phyloP scores from a whole-genome alignment of 2,113 vertebrate species.

The Mustela nigripes region DNA sequence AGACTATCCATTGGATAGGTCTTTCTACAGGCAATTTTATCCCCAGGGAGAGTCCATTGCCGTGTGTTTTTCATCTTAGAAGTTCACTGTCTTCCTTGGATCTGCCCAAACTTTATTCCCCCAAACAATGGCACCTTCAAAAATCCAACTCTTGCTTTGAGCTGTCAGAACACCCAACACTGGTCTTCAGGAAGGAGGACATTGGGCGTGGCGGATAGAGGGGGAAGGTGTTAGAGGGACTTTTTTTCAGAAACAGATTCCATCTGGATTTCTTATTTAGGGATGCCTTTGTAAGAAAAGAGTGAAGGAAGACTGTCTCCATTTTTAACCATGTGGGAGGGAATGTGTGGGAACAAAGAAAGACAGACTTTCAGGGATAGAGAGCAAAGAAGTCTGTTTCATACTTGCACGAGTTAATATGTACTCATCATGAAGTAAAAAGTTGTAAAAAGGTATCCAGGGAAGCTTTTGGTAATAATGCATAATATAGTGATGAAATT shows the following conservation, averaged over 20 bases:
- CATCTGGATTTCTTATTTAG: neutral
- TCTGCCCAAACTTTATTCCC: neutral
- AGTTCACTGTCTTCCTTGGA: neutral
- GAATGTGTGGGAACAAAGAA: neutral
- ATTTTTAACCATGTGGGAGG: constrained; percentile 28
- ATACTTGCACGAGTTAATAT: neutral
- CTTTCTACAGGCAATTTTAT: neutral
- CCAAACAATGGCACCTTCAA: neutral
- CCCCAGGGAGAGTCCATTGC: neutral
- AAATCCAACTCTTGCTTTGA: neutral
- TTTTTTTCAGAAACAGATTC: constrained; percentile 8
- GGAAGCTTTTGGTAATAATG: neutral
- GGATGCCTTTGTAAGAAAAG: constrained; percentile 6
- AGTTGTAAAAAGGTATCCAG: neutral
- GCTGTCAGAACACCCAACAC: neutral
- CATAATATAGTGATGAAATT: neutral
- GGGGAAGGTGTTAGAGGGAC: neutral
- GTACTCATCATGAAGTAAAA: neutral
- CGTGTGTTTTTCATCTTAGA: neutral
- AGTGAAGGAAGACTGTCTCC: neutral
- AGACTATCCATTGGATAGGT: neutral
- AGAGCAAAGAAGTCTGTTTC: neutral
- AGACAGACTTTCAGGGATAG: neutral
- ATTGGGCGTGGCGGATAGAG: rapidly evolving
- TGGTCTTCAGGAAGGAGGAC: neutral